phyloP scores from a whole-genome alignment of 2,113 vertebrate genomes.

The Myotis davidii region DNA sequence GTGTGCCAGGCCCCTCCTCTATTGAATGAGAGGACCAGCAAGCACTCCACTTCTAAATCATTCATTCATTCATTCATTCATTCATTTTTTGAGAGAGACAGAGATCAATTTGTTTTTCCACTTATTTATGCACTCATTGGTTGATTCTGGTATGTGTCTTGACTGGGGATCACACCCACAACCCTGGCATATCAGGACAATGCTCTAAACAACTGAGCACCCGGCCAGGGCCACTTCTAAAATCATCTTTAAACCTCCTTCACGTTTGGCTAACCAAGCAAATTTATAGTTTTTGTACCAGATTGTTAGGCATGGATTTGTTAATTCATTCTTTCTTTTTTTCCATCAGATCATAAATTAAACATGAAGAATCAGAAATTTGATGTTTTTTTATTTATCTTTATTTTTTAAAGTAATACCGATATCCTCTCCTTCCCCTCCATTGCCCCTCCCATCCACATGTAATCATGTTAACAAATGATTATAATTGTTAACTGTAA shows the following conservation, averaged over 20 bases:
- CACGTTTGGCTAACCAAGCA: background rate
- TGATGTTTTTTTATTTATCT: too few relatives aligned
- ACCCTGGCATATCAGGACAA: background rate
- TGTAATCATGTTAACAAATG: background rate
- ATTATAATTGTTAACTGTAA: constrained; percentile 18
- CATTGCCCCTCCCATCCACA: too few relatives aligned
- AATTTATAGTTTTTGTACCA: background rate
- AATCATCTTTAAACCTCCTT: background rate
- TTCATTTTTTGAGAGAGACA: background rate
- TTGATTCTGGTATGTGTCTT: background rate
- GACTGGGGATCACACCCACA: background rate
- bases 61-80: too few relatives aligned
- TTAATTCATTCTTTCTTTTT: too few relatives aligned
- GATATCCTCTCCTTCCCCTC: too few relatives aligned
- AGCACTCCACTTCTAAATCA: background rate
- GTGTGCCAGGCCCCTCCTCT: background rate
- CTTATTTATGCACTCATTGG: background rate
- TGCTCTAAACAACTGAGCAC: background rate
- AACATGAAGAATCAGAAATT: too few relatives aligned
- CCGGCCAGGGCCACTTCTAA: background rate
- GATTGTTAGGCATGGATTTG: constrained; percentile 49
- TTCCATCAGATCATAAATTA: too few relatives aligned
- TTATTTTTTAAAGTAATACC: too few relatives aligned
- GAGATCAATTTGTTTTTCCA: background rate
- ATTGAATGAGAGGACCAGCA: background rate